Evolutionary conservation across 2,797 vertebrate genomes (phyloP).

Genomic region (Tadarida brasiliensis): DNA sequence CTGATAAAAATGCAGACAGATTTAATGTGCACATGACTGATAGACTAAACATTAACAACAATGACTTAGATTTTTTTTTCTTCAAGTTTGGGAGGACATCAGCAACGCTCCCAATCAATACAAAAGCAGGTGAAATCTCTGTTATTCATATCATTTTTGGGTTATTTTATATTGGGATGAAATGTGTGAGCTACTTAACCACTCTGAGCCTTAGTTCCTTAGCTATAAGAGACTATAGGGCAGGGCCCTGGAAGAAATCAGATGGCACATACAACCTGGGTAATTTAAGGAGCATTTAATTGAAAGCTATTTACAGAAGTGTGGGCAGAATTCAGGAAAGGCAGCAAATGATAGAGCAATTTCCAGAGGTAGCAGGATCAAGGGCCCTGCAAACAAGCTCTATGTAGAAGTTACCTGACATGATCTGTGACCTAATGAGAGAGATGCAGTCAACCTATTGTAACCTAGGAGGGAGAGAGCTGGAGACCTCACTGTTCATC

Average conservation of each 20-base stretch:
- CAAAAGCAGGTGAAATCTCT: neutral
- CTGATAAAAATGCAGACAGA: slow-evolving; percentile 8
- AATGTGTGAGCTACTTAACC: neutral
- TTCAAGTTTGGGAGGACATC: slow-evolving; percentile 20
- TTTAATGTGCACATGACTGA: neutral
- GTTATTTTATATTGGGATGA: slow-evolving; percentile 48
- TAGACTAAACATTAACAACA: neutral
- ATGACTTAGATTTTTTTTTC: neutral
- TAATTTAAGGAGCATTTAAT: neutral
- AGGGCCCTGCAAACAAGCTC: neutral
- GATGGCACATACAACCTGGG: neutral
- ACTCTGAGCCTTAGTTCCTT: slow-evolving; percentile 14
- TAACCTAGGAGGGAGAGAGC: neutral
- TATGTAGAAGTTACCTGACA: neutral
- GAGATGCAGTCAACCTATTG: neutral
- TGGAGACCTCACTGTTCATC: neutral
- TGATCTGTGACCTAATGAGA: neutral
- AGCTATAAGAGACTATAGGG: neutral
- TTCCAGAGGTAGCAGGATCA: neutral
- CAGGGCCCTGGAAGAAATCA: neutral
- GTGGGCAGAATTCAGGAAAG: slow-evolving; percentile 6
- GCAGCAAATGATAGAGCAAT: neutral
- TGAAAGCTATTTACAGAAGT: neutral
- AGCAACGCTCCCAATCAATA: neutral
- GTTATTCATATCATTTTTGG: neutral